Evolutionary conservation across 1,140 invertebrate genomes (phyloP).

Genomic region (Branchinecta lindahli): DNA sequence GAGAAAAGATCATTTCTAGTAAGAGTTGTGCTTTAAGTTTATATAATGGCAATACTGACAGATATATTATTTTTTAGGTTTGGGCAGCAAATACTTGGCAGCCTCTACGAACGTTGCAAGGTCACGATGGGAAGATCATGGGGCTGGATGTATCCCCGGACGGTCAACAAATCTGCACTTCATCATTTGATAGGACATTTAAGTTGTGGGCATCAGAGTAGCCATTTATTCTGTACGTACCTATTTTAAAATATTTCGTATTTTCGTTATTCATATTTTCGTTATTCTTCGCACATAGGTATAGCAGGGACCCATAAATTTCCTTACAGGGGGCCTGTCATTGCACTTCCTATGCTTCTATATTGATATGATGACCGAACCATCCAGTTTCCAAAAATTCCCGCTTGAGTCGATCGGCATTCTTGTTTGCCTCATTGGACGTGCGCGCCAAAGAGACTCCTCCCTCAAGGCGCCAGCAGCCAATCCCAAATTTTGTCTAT

Average conservation of each 20-base stretch:
- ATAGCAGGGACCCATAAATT: too few relatives aligned
- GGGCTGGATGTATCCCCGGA: slow-evolving; percentile 70
- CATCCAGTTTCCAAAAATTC: too few relatives aligned
- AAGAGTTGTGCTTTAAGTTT: too few relatives aligned
- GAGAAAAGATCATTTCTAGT: too few relatives aligned
- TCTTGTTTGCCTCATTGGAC: too few relatives aligned
- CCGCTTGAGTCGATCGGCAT: too few relatives aligned
- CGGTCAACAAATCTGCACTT: slow-evolving; percentile 77
- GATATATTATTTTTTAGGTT: slow-evolving; percentile 35
- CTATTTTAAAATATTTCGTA: background rate
- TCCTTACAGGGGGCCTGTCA: too few relatives aligned
- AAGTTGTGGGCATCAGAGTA: slow-evolving; percentile 86
- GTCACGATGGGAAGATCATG: slow-evolving; percentile 94
- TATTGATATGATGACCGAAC: too few relatives aligned
- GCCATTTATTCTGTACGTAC: background rate
- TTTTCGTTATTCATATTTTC: background rate
- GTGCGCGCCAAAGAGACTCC: too few relatives aligned
- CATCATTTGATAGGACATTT: slow-evolving; percentile 91
- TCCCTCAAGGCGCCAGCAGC: too few relatives aligned
- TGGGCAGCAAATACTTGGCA: slow-evolving; percentile 96
- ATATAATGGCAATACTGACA: background rate
- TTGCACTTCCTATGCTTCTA: too few relatives aligned
- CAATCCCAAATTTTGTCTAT: too few relatives aligned
- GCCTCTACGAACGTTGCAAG: slow-evolving; percentile 77
- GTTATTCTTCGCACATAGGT: background rate